Evolutionary conservation across 2,797 vertebrate species (phyloP).

Genomic region (Bradypodion pumilum): DNA sequence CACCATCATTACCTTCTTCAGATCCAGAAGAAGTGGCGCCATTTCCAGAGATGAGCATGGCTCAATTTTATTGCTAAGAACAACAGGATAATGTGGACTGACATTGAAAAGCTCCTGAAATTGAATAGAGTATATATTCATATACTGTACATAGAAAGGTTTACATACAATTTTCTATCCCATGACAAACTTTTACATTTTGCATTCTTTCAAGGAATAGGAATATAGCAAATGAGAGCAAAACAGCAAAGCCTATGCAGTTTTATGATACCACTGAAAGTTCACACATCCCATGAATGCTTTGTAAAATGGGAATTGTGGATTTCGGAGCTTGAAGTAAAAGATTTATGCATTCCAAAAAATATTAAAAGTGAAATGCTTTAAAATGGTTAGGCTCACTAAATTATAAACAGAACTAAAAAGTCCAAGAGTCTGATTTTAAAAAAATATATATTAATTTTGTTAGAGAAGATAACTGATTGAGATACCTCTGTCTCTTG

Average conservation of each 20-base stretch:
- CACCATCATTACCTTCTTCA: conserved; percentile 87
- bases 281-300: neutral
- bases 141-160: neutral
- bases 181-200: neutral
- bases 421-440: too few relatives aligned
- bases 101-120: conserved; percentile 47
- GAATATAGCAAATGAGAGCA: neutral
- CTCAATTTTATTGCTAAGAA: conserved; percentile 72
- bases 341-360: neutral
- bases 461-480: neutral
- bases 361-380: neutral
- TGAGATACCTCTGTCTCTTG: conserved; percentile 71
- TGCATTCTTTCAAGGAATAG: neutral
- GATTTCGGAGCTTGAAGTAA: neutral
- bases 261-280: neutral
- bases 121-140: neutral
- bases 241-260: neutral
- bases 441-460: too few relatives aligned
- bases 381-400: neutral
- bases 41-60: conserved; percentile 77
- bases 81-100: conserved; percentile 43
- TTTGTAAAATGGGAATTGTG: neutral
- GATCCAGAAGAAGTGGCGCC: conserved; percentile 77
- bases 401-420: neutral
- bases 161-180: neutral